Conservation (phyloP, 2,113 vertebrate species). For the Pao palembangensis region DNA sequence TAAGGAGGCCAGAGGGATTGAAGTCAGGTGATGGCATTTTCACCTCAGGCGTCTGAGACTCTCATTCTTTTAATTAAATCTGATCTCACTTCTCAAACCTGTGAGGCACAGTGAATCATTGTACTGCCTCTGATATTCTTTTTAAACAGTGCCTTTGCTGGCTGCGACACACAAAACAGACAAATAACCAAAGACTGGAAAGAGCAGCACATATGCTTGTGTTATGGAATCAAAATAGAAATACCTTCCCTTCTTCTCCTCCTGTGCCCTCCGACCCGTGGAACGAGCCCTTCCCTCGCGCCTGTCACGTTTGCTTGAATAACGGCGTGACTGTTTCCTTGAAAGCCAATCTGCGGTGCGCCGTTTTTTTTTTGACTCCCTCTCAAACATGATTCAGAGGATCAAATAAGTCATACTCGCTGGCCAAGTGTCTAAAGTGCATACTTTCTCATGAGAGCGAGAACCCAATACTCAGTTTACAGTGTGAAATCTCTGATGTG, state of each 20-base stretch:
- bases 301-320: constrained; percentile 35
- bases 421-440: constrained; percentile 49
- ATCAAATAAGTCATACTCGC: constrained; percentile 50
- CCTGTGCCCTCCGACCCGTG: constrained; percentile 13
- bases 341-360: constrained; percentile 35
- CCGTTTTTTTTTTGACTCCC: constrained; percentile 45
- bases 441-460: constrained; percentile 69
- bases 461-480: constrained; percentile 53
- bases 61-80: constrained; percentile 98
- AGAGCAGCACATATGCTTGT: too few species aligned
- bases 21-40: constrained; percentile 82
- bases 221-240: neutral
- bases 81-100: constrained; percentile 79
- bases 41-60: constrained; percentile 81
- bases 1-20: constrained; percentile 73
- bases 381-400: constrained; percentile 44
- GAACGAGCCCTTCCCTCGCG: neutral
- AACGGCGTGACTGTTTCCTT: constrained; percentile 24
- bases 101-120: constrained; percentile 66
- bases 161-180: neutral
- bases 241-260: neutral
- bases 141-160: too few species aligned
- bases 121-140: neutral
- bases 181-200: constrained; percentile 12
- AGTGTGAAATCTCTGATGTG: constrained; percentile 64